A percentile compares a stretch with the other conserved stretches of the same genome.
Conservation (phyloP, 2,888 invertebrate species). For the Acronicta leporina region DNA sequence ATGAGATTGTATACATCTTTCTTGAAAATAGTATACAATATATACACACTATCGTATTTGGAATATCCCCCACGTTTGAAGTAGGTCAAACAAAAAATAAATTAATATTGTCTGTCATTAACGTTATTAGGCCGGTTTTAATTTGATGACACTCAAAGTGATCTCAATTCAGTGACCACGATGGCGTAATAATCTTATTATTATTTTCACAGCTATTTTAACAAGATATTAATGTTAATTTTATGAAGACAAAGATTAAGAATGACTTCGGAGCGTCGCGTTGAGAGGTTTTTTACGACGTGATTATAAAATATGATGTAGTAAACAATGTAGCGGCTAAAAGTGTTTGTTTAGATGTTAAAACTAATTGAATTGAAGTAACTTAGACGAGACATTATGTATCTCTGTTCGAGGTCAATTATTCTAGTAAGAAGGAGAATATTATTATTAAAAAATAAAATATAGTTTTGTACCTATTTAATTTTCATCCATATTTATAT, state of each 20-base stretch:
- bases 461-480: too few species aligned
- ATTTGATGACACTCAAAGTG: slow-evolving; percentile 10
- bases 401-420: slow-evolving; percentile 1
- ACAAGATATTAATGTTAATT: slow-evolving; percentile 51
- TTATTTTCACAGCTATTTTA: slow-evolving; percentile 42
- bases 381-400: slow-evolving; percentile 21
- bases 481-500: too few species aligned
- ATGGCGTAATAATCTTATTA: slow-evolving; percentile 40
- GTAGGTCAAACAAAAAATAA: too few species aligned
- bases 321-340: slow-evolving; percentile 32
- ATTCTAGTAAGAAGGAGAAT: neutral
- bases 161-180: slow-evolving; percentile 20
- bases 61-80: too few species aligned
- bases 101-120: neutral
- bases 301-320: slow-evolving; percentile 48
- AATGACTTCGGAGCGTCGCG: slow-evolving; percentile 1
- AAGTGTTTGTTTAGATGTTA: slow-evolving; percentile 45
- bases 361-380: slow-evolving; percentile 46
- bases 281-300: slow-evolving; percentile 42
- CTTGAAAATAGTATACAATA: too few species aligned
- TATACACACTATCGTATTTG: too few species aligned
- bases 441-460: too few species aligned
- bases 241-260: slow-evolving; percentile 44
- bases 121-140: neutral
- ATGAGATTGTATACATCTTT: too few species aligned